Evolutionary conservation across 2,113 vertebrate species (phyloP), one percentile per base, ranked within the genome.

Genomic region (Reinhardtius hippoglossoides): DNA sequence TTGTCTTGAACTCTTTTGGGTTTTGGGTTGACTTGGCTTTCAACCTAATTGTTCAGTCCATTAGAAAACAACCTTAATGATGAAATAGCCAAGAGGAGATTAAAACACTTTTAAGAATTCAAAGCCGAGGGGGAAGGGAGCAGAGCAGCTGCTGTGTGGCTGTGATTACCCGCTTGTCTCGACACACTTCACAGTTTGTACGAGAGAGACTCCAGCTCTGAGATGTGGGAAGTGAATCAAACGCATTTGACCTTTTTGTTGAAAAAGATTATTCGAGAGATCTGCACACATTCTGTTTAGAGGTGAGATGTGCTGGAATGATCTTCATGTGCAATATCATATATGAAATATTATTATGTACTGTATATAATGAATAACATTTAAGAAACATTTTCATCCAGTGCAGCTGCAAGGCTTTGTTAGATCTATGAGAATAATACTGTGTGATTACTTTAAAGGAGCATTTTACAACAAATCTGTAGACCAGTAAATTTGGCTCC

Each of bases 221-320:
- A 71, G 50, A 48, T 35, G 66, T 86, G 77, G 78, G 68, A 89
- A 76, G 85, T 76, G 78, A 81, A 54, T 54, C 50, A n/a, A 54
- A 88, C 85, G 79, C 50, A 24, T 78, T 71, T 81, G 74, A 88
- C 83, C 85, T 86, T 85, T 80, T 81, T 57, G 56, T 61, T 65
- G 52, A 46, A 26, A 64, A 71, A 82, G 63, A 80, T 57, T 69
- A 76, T 80, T 83, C 59, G 40, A 59, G 76, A 76, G 76, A 26
- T 69, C 71, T 62, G 60, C 60, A 55, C 27, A 46, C 66, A 9
- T 73, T 24, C 40, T 74, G 42, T 31, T 59, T 35, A 44, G 67
- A 83, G 57, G 72, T 24, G 37, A 66, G 63, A 74, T 71, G 37
- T 54, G 48, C 23, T 56, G 68, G 59, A 52, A 40, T n/a, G 9